These are phyloP conservation scores for Phytoseiulus persimilis DNA, from an alignment of 2,888 invertebrate genomes.

Conservation along the genomic window DNA sequence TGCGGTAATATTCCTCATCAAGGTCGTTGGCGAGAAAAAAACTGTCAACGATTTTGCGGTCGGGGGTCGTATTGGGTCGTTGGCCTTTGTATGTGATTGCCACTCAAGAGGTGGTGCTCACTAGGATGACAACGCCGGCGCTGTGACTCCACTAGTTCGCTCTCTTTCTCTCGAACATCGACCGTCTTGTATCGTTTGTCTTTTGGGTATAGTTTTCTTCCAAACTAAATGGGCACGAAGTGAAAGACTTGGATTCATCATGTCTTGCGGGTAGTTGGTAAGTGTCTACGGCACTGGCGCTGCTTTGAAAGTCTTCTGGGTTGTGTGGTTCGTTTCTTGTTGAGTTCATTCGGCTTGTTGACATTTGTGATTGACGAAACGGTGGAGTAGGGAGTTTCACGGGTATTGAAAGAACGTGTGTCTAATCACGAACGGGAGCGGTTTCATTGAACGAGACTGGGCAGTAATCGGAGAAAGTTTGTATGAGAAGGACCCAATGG, in stretches of 20 bases:
- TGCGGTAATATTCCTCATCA: neutral
- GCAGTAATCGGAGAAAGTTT: too few relatives aligned
- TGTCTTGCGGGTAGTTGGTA: constrained; percentile 33
- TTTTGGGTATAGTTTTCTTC: constrained; percentile 12
- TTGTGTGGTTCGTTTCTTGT: neutral
- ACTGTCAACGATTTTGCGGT: neutral
- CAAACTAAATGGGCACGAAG: constrained; percentile 37
- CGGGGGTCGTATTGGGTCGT: neutral
- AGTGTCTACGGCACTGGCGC: neutral
- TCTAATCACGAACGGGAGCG: too few relatives aligned
- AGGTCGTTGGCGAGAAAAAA: neutral
- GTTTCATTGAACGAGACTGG: too few relatives aligned
- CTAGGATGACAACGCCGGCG: neutral
- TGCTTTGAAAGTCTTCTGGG: constrained; percentile 9
- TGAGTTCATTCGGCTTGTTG: neutral
- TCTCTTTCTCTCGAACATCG: neutral
- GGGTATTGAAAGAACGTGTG: too few relatives aligned
- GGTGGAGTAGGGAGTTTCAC: neutral
- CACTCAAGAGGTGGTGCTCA: neutral
- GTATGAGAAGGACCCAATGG: too few relatives aligned
- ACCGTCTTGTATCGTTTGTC: neutral
- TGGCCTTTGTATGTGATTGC: neutral
- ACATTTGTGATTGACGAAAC: neutral
- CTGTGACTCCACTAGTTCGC: neutral
- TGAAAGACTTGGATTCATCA: constrained; percentile 31